phyloP scores from a whole-genome alignment of 1,140 invertebrate genomes.

The Helicoverpa zea region DNA sequence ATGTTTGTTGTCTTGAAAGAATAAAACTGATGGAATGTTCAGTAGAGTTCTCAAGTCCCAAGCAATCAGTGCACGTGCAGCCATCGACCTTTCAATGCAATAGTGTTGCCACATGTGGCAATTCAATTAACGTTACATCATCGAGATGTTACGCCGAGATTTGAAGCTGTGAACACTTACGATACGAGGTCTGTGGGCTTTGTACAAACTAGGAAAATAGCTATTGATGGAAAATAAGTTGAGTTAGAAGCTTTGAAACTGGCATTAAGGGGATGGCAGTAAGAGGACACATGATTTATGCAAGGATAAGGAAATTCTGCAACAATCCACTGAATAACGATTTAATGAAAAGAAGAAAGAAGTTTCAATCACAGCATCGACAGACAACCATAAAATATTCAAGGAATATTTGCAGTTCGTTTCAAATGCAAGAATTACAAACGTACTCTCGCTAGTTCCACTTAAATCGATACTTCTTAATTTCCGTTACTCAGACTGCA shows the following conservation, averaged over 20 bases:
- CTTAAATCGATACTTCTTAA: slow-evolving; percentile 43
- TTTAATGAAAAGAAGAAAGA: too few relatives aligned
- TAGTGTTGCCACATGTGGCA: slow-evolving; percentile 14
- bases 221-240: too few relatives aligned
- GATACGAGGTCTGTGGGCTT: not conserved
- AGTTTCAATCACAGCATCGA: too few relatives aligned
- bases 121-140: slow-evolving; percentile 34
- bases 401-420: not conserved
- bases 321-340: too few relatives aligned
- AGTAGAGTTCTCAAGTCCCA: not conserved
- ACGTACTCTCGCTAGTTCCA: not conserved
- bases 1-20: not conserved
- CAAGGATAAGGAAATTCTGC: too few relatives aligned
- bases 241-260: too few relatives aligned
- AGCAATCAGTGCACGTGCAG: slow-evolving; percentile 28
- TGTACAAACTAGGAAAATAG: too few relatives aligned
- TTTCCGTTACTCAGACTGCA: slow-evolving; percentile 23
- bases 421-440: too few relatives aligned
- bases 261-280: too few relatives aligned
- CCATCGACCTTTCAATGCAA: slow-evolving; percentile 26
- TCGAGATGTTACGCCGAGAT: slow-evolving; percentile 29
- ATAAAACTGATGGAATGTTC: not conserved
- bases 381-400: too few relatives aligned
- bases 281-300: too few relatives aligned
- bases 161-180: slow-evolving; percentile 8